Evolutionary conservation across 2,888 invertebrate genomes (phyloP).

Genomic region (Strigamia maritima): DNA sequence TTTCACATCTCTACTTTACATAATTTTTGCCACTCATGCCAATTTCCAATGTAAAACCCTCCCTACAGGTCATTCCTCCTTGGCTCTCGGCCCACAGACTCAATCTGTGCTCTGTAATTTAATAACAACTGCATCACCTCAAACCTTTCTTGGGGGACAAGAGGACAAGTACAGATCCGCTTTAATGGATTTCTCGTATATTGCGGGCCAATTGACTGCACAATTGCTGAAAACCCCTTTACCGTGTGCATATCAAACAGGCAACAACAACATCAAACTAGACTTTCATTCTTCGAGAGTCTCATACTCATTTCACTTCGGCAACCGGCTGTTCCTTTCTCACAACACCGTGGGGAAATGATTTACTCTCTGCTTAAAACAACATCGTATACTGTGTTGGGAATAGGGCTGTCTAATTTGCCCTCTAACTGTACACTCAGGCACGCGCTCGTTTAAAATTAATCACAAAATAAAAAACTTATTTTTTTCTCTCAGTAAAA

Average conservation of each 20-base stretch:
- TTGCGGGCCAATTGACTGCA: constrained; percentile 25
- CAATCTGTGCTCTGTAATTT: constrained; percentile 29
- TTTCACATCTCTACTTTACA: neutral
- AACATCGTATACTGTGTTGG: constrained; percentile 30
- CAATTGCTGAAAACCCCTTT: constrained; percentile 22
- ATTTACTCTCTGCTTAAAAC: constrained; percentile 34
- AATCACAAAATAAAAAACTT: constrained; percentile 5
- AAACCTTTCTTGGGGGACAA: constrained; percentile 12
- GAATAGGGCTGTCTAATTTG: constrained; percentile 31
- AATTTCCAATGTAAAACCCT: constrained; percentile 21
- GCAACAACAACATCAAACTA: constrained; percentile 20
- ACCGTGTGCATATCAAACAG: constrained; percentile 34
- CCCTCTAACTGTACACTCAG: constrained; percentile 30
- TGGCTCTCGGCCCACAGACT: constrained; percentile 30
- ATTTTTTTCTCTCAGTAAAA: neutral
- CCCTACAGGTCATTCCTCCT: constrained; percentile 19
- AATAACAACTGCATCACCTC: constrained; percentile 30
- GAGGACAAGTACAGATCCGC: constrained; percentile 7
- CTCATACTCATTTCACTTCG: constrained; percentile 32
- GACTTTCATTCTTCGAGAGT: constrained; percentile 21
- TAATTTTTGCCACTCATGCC: constrained; percentile 32
- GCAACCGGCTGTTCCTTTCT: constrained; percentile 32
- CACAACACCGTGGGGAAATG: constrained; percentile 34
- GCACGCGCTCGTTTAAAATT: constrained; percentile 30
- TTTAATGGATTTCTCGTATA: constrained; percentile 12